These are phyloP conservation scores for Condylostylus longicornis DNA, from an alignment of 1,140 invertebrate species.

Conservation along the genomic window DNA sequence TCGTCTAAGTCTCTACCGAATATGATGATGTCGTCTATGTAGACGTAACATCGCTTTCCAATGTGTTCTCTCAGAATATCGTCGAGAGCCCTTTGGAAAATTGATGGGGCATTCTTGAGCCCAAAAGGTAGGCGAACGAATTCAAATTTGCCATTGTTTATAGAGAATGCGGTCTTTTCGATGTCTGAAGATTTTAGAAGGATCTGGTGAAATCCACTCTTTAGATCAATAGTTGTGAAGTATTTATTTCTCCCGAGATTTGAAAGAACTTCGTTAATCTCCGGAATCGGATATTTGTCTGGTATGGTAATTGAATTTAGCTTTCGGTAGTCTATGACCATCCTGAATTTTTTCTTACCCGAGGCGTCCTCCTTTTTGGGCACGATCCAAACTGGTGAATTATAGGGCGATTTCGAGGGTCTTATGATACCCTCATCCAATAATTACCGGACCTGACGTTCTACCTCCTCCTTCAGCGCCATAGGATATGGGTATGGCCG, in stretches of 20 bases:
- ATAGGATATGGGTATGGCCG: constrained; percentile 11
- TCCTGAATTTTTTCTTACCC: constrained; percentile 7
- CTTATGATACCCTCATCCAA: constrained; percentile 11
- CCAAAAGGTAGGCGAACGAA: constrained; percentile 29
- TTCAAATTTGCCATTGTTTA: constrained; percentile 27
- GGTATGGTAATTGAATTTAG: constrained; percentile 2
- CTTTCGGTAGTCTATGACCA: constrained; percentile 4
- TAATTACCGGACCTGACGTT: constrained; percentile 9
- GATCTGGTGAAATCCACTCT: constrained; percentile 35
- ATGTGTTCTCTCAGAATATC: no score
- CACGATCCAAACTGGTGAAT: constrained; percentile 7
- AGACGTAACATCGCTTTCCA: no score
- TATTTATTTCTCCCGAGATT: constrained; percentile 15
- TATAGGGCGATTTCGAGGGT: constrained; percentile 11
- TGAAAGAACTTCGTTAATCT: neutral
- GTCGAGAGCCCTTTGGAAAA: constrained; percentile 34
- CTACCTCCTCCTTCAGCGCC: constrained; percentile 7
- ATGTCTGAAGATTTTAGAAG: constrained; percentile 18
- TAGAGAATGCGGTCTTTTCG: constrained; percentile 29
- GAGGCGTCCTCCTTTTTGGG: constrained; percentile 4
- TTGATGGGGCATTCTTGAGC: constrained; percentile 29
- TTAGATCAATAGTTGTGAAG: constrained; percentile 33
- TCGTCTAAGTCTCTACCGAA: no score
- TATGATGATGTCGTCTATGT: no score
- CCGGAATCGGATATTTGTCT: constrained; percentile 3